These are phyloP conservation scores for Nestor notabilis DNA, from an alignment of 2,113 vertebrate genomes.

Conservation along the genomic window DNA sequence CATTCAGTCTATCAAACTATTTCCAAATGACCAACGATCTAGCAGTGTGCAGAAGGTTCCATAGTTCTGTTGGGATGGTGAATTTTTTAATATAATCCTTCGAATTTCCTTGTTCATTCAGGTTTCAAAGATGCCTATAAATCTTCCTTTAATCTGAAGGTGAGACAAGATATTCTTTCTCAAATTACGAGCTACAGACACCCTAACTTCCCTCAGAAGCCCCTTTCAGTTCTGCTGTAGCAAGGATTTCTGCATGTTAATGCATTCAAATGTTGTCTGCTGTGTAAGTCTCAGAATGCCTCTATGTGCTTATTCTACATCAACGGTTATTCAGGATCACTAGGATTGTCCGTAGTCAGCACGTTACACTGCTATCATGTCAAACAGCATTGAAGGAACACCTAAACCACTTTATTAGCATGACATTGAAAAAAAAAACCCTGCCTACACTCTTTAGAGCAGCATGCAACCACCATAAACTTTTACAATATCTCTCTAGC, in stretches of 20 bases:
- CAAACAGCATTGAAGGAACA: not conserved
- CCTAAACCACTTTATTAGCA: not conserved
- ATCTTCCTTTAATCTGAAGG: not conserved
- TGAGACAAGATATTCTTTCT: not conserved
- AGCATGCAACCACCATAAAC: not conserved
- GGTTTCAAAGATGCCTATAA: not conserved
- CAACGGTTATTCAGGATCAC: not conserved
- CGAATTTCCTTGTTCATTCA: slow-evolving; percentile 19
- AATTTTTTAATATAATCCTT: slow-evolving; percentile 5
- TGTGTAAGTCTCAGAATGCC: not conserved
- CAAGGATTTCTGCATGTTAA: not conserved
- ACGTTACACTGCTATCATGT: not conserved
- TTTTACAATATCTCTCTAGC: not conserved
- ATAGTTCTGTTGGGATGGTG: not conserved
- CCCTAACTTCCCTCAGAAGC: not conserved
- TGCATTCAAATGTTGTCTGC: not conserved
- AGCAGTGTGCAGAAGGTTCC: not conserved
- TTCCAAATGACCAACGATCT: slow-evolving; percentile 45
- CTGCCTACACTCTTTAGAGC: not conserved
- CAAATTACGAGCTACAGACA: not conserved
- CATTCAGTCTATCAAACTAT: slow-evolving; percentile 50
- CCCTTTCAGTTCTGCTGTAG: not conserved
- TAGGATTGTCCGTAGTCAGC: not conserved
- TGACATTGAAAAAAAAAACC: not conserved
- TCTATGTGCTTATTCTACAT: not conserved